Percentiles rank a stretch among this genome's conserved stretches.
phyloP scores from a whole-genome alignment of 1,140 invertebrate species.

The Bombus balteatus region DNA sequence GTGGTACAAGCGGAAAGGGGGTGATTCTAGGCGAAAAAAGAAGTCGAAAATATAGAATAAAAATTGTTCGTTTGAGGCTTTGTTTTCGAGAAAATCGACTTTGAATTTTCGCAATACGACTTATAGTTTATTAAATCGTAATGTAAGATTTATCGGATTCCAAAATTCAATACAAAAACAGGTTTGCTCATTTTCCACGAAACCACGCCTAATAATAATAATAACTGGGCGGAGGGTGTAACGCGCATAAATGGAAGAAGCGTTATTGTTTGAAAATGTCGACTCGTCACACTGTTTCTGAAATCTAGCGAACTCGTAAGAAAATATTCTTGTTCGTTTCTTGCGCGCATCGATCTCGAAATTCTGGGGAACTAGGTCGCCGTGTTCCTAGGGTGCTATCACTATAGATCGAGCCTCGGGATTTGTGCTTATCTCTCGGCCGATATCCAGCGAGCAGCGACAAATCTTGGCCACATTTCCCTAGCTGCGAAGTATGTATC shows the following conservation, averaged over 20 bases:
- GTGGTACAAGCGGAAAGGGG: too few species aligned
- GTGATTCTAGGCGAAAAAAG: too few species aligned
- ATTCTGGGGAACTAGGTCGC: constrained; percentile 70
- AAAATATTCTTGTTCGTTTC: constrained; percentile 66
- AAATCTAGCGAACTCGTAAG: constrained; percentile 10
- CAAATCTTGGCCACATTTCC: constrained; percentile 50
- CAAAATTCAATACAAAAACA: too few species aligned
- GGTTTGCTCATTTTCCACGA: too few species aligned
- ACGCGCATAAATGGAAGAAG: background rate
- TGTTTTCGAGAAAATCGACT: too few species aligned
- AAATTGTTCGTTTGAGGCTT: too few species aligned
- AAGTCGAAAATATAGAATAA: too few species aligned
- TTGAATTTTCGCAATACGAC: too few species aligned
- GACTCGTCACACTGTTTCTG: background rate
- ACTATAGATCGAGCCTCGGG: constrained; percentile 18
- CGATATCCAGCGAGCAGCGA: constrained; percentile 32
- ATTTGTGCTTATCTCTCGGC: constrained; percentile 46
- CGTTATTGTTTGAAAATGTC: background rate
- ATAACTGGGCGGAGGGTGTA: too few species aligned
- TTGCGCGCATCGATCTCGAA: constrained; percentile 69
- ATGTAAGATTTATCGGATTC: too few species aligned
- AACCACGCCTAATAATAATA: too few species aligned
- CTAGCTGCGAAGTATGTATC: constrained; percentile 45
- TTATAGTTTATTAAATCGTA: too few species aligned
- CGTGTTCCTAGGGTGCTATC: constrained; percentile 34